Conservation (phyloP, 53 echinoderm and acorn worm species). For the Echinarachnius parma region DNA sequence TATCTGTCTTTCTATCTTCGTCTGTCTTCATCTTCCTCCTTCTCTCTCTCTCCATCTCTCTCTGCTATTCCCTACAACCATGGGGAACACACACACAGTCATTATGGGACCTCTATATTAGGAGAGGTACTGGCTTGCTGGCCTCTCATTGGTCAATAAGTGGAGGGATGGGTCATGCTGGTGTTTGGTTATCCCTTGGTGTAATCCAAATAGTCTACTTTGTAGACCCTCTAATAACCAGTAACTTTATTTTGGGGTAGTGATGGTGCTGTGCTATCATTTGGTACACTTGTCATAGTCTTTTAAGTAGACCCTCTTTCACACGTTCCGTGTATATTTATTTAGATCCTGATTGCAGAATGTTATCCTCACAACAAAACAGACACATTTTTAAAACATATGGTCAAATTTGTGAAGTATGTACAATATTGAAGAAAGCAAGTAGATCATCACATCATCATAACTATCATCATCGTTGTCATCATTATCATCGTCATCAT, state of each 20-base stretch:
- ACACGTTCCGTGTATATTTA: too few species aligned
- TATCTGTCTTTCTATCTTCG: not conserved
- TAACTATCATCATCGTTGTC: not conserved
- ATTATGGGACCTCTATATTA: conserved; percentile 35
- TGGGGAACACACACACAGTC: not conserved
- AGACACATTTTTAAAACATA: too few species aligned
- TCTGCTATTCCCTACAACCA: conserved; percentile 1
- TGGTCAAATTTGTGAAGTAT: too few species aligned
- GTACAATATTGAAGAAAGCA: too few species aligned
- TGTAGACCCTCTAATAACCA: too few species aligned
- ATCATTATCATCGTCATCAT: not conserved
- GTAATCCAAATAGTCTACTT: too few species aligned
- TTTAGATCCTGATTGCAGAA: too few species aligned
- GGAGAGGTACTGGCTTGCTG: conserved; percentile 13
- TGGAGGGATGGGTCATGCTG: not conserved
- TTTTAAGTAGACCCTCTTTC: too few species aligned
- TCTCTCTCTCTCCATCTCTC: not conserved
- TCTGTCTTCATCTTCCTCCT: not conserved
- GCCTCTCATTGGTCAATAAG: conserved; percentile 24
- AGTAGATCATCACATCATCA: too few species aligned
- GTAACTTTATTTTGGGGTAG: too few species aligned
- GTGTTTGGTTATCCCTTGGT: not conserved
- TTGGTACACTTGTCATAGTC: too few species aligned
- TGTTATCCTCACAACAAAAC: too few species aligned
- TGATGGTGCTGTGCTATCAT: not conserved